Evolutionary conservation across 1,140 invertebrate species (phyloP), one percentile per base, ranked within the genome.

Genomic region (Temnothorax longispinosus): DNA sequence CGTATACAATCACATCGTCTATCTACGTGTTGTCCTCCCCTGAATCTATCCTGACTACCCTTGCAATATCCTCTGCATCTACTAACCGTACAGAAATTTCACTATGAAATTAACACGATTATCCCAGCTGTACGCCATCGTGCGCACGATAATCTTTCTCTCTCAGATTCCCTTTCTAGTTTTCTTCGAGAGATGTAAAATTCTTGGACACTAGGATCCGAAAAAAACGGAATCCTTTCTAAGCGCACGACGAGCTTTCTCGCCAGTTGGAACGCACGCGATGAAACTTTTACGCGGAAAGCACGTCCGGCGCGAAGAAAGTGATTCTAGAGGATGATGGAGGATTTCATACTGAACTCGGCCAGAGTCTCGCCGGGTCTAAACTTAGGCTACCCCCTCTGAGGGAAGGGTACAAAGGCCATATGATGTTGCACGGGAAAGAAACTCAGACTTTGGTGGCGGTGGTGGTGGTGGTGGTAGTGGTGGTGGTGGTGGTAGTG

Each of bases 71-170:
- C n/a, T 62, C 41, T 15, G 52, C 56, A 60, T 85, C 21, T 93
- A 96, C 97, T 96, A 95, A 98, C 97, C 97, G 93, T 98, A 98
- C 89, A 98, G 96, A 94, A 97, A 97, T 93, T 96, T 96, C 80
- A 98, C 97, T 92, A 98, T 97, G 93, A 98, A 98, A 92, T 96
- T 96, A 86, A 98, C 97, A 91, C 97, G 96, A 95, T 97, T 98
- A 92, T 98, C 97, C 97, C 97, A 98, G 93, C 96, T 96, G 94
- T 97, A 97, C 35, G 97, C 97, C 97, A 97, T 97, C 71, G 56
- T 85, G 60, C 2, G 7, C 21, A 21, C 44, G 15, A 50, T 47
- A 15, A 38, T 38, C 32, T 56, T 38, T 56, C 6, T 38, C 27
- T n/a, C 21, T 44, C 62, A 35, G 32, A 35, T 38, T 65, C 27